These are phyloP conservation scores for Melipona quadrifasciata DNA, from an alignment of 1,140 invertebrate species.

Conservation along the genomic window DNA sequence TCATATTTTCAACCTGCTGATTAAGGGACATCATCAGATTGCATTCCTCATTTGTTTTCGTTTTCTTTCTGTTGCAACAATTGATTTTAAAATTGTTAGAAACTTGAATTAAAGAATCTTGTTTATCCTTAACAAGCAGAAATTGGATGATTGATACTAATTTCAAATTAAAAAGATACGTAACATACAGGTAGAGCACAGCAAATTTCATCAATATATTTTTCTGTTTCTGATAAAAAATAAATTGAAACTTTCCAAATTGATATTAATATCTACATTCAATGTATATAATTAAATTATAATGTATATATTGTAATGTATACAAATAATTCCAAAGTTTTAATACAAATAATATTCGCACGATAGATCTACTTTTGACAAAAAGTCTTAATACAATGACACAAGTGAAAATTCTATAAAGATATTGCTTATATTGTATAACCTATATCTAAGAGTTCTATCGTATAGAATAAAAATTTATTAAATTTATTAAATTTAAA, in stretches of 20 bases:
- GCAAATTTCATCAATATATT: not conserved
- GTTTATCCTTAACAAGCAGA: not conserved
- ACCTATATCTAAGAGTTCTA: not conserved
- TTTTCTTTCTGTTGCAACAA: not conserved
- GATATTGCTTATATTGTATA: not conserved
- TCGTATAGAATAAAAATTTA: not conserved
- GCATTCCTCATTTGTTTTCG: not conserved
- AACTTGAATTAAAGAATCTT: not conserved
- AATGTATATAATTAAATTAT: too few relatives aligned
- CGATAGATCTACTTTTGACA: too few relatives aligned
- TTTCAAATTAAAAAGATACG: not conserved
- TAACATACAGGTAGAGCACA: not conserved
- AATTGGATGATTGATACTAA: constrained; percentile 31
- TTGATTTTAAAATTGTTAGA: not conserved
- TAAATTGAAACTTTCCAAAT: not conserved
- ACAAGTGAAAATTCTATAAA: not conserved
- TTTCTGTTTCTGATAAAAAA: not conserved
- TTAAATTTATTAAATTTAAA: not conserved
- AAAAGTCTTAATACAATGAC: too few relatives aligned
- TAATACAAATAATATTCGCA: not conserved
- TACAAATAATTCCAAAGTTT: not conserved
- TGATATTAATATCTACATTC: not conserved
- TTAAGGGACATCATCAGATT: not conserved
- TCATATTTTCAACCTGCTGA: not conserved
- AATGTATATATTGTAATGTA: too few relatives aligned